A percentile compares a stretch with the other conserved stretches of the same genome.
phyloP scores from a whole-genome alignment of 2,797 vertebrate genomes.

The Pseudochromis fuscus region DNA sequence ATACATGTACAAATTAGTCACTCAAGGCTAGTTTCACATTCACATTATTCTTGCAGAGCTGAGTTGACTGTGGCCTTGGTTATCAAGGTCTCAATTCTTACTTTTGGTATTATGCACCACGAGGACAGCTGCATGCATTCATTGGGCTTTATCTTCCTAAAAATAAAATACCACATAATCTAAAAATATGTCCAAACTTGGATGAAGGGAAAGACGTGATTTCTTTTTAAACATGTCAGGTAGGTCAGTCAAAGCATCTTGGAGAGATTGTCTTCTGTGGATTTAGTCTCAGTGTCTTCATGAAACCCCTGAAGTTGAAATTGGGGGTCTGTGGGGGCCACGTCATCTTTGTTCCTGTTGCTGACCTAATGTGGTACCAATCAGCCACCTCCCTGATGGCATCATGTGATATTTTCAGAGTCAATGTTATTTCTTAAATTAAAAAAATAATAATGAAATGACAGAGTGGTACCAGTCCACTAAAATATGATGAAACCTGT shows the following conservation, averaged over 20 bases:
- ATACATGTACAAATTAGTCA: slow-evolving; percentile 3
- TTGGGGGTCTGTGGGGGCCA: not conserved
- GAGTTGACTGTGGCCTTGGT: slow-evolving; percentile 10
- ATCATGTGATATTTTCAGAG: too few relatives aligned
- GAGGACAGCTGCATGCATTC: slow-evolving; percentile 1
- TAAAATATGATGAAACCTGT: too few relatives aligned
- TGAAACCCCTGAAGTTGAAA: not conserved
- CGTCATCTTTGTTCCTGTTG: not conserved
- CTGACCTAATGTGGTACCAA: not conserved
- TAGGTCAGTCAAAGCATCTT: not conserved
- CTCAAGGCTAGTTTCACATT: slow-evolving; percentile 26
- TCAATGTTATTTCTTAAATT: not conserved
- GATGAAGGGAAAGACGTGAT: not conserved
- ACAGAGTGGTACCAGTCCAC: not conserved
- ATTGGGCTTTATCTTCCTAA: not conserved
- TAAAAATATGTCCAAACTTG: not conserved
- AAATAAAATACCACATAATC: not conserved
- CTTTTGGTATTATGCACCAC: not conserved
- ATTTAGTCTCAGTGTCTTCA: not conserved
- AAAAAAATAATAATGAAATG: not conserved
- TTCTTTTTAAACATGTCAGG: not conserved
- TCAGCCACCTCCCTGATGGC: not conserved
- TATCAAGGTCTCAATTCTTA: not conserved
- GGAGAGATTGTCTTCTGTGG: not conserved
- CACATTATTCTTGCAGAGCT: slow-evolving; percentile 19